These are phyloP conservation scores for Nematostella vectensis DNA, from an alignment of 92 coral and sea anemone species.

Conservation along the genomic window DNA sequence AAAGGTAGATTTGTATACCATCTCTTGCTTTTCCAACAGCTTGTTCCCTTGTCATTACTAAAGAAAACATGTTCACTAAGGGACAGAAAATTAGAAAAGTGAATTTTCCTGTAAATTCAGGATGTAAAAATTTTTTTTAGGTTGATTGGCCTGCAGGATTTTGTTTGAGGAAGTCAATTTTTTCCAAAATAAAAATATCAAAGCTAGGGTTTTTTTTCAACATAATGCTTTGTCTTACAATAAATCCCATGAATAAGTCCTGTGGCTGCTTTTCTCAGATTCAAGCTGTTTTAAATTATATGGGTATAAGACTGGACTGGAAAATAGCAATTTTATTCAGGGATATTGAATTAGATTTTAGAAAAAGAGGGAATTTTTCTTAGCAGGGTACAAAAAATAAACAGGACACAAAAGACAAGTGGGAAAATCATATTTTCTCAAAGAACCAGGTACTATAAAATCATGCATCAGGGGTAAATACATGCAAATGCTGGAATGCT, in stretches of 20 bases:
- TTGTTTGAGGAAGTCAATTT: no score
- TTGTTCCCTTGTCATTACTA: slow-evolving; percentile 36
- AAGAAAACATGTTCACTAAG: background rate
- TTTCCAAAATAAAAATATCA: background rate
- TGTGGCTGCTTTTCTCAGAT: background rate
- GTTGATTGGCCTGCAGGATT: background rate
- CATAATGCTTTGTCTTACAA: background rate
- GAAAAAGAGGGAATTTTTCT: no score
- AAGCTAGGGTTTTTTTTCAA: background rate
- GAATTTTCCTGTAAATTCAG: background rate
- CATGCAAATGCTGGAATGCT: no score
- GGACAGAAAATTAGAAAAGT: background rate
- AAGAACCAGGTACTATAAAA: no score
- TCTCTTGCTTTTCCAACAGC: slow-evolving; percentile 41
- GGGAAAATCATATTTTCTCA: no score
- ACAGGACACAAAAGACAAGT: no score
- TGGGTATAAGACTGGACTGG: no score
- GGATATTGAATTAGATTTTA: no score
- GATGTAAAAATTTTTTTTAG: background rate
- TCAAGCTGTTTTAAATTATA: no score
- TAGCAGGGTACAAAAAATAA: no score
- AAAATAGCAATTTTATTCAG: no score
- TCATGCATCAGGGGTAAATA: no score
- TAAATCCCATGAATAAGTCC: background rate
- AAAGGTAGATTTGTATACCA: slow-evolving; percentile 63